phyloP scores from a whole-genome alignment of 1,140 invertebrate genomes.

The Zaprionus africanus region DNA sequence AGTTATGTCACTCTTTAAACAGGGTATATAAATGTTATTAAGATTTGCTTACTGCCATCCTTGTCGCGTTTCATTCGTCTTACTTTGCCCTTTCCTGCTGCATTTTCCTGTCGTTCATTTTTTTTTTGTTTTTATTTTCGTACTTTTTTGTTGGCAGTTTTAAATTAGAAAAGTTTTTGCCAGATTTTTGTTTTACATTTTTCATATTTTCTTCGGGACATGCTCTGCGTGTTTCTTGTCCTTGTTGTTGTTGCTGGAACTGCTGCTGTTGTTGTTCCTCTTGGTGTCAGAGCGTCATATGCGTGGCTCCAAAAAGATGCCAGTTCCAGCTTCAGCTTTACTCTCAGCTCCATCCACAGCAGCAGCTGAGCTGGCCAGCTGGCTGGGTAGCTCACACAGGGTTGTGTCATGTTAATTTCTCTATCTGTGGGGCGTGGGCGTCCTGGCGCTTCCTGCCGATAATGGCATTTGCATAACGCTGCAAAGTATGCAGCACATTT shows the following conservation, averaged over 20 bases:
- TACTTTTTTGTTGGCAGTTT: conserved; percentile 75
- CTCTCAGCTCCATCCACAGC: conserved; percentile 21
- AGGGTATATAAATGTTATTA: conserved; percentile 71
- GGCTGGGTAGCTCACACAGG: neutral
- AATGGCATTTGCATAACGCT: conserved; percentile 74
- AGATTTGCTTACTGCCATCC: conserved; percentile 60
- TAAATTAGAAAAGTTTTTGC: conserved; percentile 83
- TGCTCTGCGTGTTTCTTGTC: conserved; percentile 73
- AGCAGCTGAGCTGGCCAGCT: conserved; percentile 39
- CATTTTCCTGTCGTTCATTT: conserved; percentile 64
- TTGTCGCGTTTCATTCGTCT: conserved; percentile 28
- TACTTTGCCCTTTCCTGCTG: conserved; percentile 53
- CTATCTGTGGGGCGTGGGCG: conserved; percentile 64
- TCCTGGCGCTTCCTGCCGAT: conserved; percentile 29
- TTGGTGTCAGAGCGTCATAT: conserved; percentile 68
- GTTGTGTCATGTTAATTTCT: conserved; percentile 71
- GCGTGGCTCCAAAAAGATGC: conserved; percentile 54
- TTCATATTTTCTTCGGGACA: conserved; percentile 79
- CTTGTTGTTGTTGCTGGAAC: conserved; percentile 41
- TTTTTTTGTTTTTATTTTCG: conserved; percentile 48
- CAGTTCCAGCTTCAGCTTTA: neutral
- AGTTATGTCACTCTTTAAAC: neutral
- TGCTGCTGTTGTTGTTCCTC: conserved; percentile 33
- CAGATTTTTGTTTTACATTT: conserved; percentile 83
- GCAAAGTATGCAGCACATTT: conserved; percentile 78